These are phyloP conservation scores for Sialia sialis DNA, from an alignment of 2,113 vertebrate species.

Conservation along the genomic window DNA sequence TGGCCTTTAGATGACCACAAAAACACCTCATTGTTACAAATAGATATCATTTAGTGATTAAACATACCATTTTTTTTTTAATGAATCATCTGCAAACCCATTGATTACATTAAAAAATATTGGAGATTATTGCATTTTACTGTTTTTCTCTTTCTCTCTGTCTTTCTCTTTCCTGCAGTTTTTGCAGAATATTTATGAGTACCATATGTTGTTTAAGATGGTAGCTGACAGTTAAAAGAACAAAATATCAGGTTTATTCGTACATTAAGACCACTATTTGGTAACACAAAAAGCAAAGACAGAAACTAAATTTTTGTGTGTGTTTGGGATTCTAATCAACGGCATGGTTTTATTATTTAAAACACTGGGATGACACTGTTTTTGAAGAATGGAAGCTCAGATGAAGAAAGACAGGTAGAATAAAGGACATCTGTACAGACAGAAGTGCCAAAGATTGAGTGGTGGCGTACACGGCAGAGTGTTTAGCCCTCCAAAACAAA, in stretches of 20 bases:
- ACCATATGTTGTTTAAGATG: background rate
- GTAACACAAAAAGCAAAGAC: background rate
- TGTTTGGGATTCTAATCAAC: background rate
- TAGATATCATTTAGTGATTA: slow-evolving; percentile 30
- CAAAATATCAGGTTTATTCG: background rate
- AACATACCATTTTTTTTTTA: slow-evolving; percentile 35
- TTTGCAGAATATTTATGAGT: slow-evolving; percentile 19
- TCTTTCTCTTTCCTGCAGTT: slow-evolving; percentile 34
- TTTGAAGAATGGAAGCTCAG: background rate
- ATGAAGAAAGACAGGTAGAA: slow-evolving; percentile 4
- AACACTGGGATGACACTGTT: background rate
- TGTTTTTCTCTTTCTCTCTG: slow-evolving; percentile 22
- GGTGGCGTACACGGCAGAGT: background rate
- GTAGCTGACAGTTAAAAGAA: slow-evolving; percentile 14
- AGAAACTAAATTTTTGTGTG: background rate
- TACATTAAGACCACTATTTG: background rate
- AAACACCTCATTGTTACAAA: slow-evolving; percentile 21
- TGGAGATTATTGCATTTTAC: background rate
- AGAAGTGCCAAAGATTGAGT: background rate
- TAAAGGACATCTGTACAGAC: background rate
- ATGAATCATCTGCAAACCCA: slow-evolving; percentile 26
- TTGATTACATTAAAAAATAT: background rate
- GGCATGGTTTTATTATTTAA: background rate
- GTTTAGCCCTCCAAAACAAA: background rate
- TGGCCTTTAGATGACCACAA: background rate